Base-by-base conservation (phyloP, 1,140 invertebrate species). In the Lethocerus indicus region DNA sequence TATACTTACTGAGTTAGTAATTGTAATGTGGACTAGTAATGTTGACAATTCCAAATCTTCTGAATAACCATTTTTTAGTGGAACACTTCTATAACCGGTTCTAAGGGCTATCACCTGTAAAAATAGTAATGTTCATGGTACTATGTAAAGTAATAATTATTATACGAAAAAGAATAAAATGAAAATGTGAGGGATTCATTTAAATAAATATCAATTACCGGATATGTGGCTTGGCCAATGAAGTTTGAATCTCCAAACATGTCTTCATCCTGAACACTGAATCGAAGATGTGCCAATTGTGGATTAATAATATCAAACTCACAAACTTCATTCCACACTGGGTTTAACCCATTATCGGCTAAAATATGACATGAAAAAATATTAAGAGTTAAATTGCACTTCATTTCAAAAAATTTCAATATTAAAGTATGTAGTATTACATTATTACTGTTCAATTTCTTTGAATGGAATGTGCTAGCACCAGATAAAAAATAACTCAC, bases 191-290 rank as follows among this genome's bases (percentile, higher is more conserved):
- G n/a, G n/a, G n/a, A n/a, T n/a, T n/a, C n/a, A n/a, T n/a, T n/a
- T n/a, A n/a, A n/a, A n/a, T n/a, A n/a, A n/a, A 13, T 24, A 49
- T 25, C 24, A 61, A 65, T 66, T 59, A 94, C 71, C 0, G 93
- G 87, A 70, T 82, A 97, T 26, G 88, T 90, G 26, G 88, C 90
- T 70, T 98, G 94, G 4, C 93, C 95, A 54, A 98, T 84, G 60
- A 98, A 95, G 67, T 94, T 92, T 9, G 86, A 85, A 59, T 98
- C 94, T 2, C 91, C 91, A 70, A 98, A 98, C 70, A 96, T 89
- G 64, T 98, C 95, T 66, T 95, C 93, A 64, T 98, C 94, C 64
- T 93, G 83, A 0, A 98, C 88, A 27, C 85, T 73, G 63, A 99
- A 96, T 50, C 93, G 71, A 21, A 99, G 64, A 12, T 98, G 65